These are phyloP conservation scores for Drosophila recens DNA, from an alignment of 2,888 invertebrate genomes.

Conservation along the genomic window DNA sequence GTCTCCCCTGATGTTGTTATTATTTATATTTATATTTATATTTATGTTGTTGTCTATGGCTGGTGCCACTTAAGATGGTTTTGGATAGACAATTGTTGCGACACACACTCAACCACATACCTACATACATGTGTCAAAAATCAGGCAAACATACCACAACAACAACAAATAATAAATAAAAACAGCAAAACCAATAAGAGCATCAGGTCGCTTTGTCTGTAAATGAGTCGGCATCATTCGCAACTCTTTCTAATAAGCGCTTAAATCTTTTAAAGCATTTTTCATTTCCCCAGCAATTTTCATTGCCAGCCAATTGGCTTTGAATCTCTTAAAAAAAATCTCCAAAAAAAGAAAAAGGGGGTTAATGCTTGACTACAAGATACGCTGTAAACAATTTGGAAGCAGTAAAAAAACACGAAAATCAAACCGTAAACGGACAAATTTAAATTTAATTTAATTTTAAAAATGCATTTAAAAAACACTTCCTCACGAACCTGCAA, in stretches of 20 bases:
- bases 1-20: conserved; percentile 12
- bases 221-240: conserved; percentile 49
- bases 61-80: conserved; percentile 41
- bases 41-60: conserved; percentile 45
- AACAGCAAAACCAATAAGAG: neutral
- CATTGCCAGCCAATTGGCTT: conserved; percentile 50
- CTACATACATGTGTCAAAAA: conserved; percentile 58
- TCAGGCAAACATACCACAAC: conserved; percentile 56
- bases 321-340: conserved; percentile 14
- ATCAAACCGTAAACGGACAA: neutral
- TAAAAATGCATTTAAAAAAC: no score
- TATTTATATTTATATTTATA: conserved; percentile 23
- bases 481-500: neutral
- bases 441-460: no score
- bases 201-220: conserved; percentile 29
- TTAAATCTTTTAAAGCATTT: conserved; percentile 8
- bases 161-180: neutral
- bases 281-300: conserved; percentile 28
- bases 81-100: conserved; percentile 41
- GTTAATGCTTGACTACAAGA: conserved; percentile 3
- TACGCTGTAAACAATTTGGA: conserved; percentile 13
- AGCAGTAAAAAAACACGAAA: neutral
- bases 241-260: conserved; percentile 6
- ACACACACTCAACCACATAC: conserved; percentile 23
- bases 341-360: neutral